These are phyloP conservation scores for Cataglyphis rosenhaueri DNA, from an alignment of 2,888 invertebrate genomes.

Conservation along the genomic window DNA sequence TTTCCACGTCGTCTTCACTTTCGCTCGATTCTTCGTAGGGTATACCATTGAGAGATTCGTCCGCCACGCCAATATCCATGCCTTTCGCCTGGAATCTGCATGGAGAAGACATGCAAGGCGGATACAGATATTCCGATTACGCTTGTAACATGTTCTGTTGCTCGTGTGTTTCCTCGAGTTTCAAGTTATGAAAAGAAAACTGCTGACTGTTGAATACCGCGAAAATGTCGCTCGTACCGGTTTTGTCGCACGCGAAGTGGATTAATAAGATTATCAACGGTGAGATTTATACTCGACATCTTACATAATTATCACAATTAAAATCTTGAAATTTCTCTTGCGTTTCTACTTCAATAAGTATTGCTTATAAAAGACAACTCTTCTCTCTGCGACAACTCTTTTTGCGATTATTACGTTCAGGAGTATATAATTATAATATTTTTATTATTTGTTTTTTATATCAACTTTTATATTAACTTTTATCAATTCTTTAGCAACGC, in stretches of 20 bases:
- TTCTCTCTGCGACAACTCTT: neutral
- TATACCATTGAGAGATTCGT: conserved; percentile 91
- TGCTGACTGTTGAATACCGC: conserved; percentile 56
- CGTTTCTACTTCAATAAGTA: neutral
- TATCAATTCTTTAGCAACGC: neutral
- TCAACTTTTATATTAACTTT: neutral
- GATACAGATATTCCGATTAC: conserved; percentile 38
- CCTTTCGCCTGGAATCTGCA: conserved; percentile 92
- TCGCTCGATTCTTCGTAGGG: conserved; percentile 90
- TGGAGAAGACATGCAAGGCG: conserved; percentile 65
- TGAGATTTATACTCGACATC: neutral
- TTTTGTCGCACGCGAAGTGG: neutral
- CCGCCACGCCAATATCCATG: conserved; percentile 92
- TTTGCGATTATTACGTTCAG: neutral
- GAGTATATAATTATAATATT: neutral
- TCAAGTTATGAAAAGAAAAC: conserved; percentile 32
- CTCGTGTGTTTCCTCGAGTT: conserved; percentile 5
- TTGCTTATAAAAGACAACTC: neutral
- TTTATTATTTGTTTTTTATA: neutral
- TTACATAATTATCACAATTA: neutral
- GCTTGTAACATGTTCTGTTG: conserved; percentile 22
- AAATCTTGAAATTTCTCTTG: neutral
- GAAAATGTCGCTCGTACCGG: neutral
- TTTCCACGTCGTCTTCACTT: conserved; percentile 89
- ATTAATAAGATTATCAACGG: neutral